Evolutionary conservation across 2,113 vertebrate species (phyloP).

Genomic region (Murina feae): DNA sequence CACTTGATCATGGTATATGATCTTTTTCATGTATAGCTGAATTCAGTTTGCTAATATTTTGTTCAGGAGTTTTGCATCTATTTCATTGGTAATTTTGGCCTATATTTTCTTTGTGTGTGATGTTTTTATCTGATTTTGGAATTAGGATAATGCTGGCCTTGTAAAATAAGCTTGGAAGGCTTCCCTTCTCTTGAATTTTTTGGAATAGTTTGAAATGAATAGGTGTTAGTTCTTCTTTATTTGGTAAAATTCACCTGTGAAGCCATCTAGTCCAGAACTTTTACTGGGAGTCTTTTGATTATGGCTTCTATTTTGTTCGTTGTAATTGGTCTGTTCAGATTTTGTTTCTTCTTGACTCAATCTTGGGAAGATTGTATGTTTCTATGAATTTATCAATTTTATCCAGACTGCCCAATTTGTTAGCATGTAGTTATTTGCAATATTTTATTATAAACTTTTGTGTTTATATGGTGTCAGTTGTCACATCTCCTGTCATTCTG

Average conservation of each 20-base stretch:
- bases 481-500: background rate
- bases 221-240: background rate
- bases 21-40: background rate
- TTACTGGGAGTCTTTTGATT: background rate
- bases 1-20: background rate
- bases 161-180: background rate
- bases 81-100: background rate
- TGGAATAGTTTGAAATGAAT: background rate
- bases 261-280: background rate
- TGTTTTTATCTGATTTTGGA: background rate
- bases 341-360: background rate
- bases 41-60: background rate
- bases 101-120: background rate
- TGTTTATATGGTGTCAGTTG: background rate
- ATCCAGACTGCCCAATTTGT: background rate
- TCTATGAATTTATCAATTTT: background rate
- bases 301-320: background rate
- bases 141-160: background rate
- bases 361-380: background rate
- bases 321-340: background rate
- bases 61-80: background rate
- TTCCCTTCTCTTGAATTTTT: background rate
- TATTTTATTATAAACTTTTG: background rate
- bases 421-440: background rate
- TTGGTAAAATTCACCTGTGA: background rate